Evolutionary conservation across 2,888 invertebrate genomes (phyloP).

Genomic region (Agrotis segetum): DNA sequence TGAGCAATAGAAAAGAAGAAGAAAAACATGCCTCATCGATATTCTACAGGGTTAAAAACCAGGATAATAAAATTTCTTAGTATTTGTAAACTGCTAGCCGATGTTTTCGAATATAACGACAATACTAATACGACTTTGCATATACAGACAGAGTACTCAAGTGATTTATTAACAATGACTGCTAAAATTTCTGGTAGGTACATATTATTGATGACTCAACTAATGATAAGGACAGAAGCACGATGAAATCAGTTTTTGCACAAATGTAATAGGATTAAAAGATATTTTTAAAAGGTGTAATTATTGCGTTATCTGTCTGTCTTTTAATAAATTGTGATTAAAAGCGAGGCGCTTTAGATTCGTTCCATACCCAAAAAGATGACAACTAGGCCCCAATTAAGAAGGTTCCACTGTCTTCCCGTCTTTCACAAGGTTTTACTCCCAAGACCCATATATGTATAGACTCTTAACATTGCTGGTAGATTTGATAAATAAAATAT

Average conservation of each 20-base stretch:
- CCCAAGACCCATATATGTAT: background rate
- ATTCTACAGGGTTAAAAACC: background rate
- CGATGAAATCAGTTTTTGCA: background rate
- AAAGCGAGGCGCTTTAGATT: background rate
- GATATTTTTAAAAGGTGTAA: conserved; percentile 19
- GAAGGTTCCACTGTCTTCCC: background rate
- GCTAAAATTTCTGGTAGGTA: background rate
- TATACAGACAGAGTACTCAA: background rate
- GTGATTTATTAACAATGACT: background rate
- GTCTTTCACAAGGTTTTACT: background rate
- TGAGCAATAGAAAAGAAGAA: too few species aligned
- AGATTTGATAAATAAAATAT: too few species aligned
- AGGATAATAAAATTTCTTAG: background rate
- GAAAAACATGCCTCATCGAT: too few species aligned
- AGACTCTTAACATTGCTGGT: too few species aligned
- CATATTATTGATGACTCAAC: background rate
- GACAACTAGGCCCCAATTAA: too few species aligned
- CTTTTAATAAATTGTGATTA: conserved; percentile 7
- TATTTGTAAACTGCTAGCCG: background rate
- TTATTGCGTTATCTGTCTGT: conserved; percentile 17
- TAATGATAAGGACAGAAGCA: background rate
- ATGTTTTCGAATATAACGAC: background rate
- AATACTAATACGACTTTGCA: too few species aligned
- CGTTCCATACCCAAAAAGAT: background rate
- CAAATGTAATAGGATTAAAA: conserved; percentile 20